Conservation (phyloP, 2,113 vertebrate species). For the Phalacrocorax brasilianus region DNA sequence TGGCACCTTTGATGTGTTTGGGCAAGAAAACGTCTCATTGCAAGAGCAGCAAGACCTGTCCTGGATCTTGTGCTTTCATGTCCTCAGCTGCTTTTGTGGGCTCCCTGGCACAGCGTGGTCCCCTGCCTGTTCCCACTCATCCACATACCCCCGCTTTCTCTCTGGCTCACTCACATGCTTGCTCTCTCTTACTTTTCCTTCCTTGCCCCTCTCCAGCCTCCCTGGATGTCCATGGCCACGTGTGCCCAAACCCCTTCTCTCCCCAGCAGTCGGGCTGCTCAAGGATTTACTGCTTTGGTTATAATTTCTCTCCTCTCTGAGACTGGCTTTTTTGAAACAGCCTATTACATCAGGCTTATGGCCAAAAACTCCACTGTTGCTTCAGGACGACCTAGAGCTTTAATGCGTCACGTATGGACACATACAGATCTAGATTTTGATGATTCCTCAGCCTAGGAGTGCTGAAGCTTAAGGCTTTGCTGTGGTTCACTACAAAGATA, state of each 20-base stretch:
- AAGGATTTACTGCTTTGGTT: background rate
- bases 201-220: background rate
- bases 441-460: background rate
- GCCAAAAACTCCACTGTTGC: background rate
- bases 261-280: background rate
- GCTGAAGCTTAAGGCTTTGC: background rate
- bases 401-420: background rate
- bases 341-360: background rate
- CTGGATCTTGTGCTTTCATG: background rate
- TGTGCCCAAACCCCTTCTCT: background rate
- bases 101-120: background rate
- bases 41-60: background rate
- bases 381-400: background rate
- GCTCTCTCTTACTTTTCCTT: background rate
- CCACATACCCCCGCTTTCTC: background rate
- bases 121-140: background rate
- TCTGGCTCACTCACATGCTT: background rate
- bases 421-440: background rate
- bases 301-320: background rate
- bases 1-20: background rate
- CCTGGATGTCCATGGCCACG: background rate
- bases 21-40: background rate
- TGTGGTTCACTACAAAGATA: background rate
- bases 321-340: background rate
- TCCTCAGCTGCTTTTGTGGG: background rate